Evolutionary conservation across 2,797 vertebrate species (phyloP), one percentile per base, ranked within the genome.

Genomic region (Eospalax fontanierii): DNA sequence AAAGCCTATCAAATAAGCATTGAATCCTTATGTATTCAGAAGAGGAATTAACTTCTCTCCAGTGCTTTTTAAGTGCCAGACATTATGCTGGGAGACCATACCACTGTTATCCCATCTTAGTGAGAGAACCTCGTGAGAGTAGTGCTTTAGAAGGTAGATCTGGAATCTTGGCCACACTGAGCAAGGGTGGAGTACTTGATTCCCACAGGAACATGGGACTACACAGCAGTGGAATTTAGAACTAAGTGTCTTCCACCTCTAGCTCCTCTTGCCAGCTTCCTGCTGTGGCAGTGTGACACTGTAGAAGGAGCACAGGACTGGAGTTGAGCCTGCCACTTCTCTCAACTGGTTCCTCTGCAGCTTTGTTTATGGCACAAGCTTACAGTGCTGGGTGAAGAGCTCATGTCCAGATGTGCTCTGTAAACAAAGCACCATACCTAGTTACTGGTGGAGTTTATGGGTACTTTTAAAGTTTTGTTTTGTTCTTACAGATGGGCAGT

Each of bases 201-300:
- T 81, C 79, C 65, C 74, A 19, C 2, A 6, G 83, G 73, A 19
- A 12, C 7, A 0, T 33, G n/a, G 22, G 54, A 30, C 40, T 57
- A 33, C 86, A 30, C 26, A 15, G 43, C 9, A 63, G 4, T 26
- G 21, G 89, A 18, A 14, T 71, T 54, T 4, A 61, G 75, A 35
- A 28, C 30, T 4, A 57, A 70, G 50, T 2, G 70, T 83, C 50
- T 54, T 54, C 50, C 24, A 3, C 95, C n/a, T 40, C 43, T 0
- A 14, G 2, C 26, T 61, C 18, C 1, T 15, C 40, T 18, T 26
- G 38, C 30, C 71, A 14, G 4, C 74, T 65, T 81, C 50, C 26
- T 21, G 2, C 65, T 16, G 0, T 3, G n/a, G 82, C 28, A 15
- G 6, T 16, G 0, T 14, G 33, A 43, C 0, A 2, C 57, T 2